Evolutionary conservation across 2,113 vertebrate species (phyloP).

Genomic region (Equus quagga): DNA sequence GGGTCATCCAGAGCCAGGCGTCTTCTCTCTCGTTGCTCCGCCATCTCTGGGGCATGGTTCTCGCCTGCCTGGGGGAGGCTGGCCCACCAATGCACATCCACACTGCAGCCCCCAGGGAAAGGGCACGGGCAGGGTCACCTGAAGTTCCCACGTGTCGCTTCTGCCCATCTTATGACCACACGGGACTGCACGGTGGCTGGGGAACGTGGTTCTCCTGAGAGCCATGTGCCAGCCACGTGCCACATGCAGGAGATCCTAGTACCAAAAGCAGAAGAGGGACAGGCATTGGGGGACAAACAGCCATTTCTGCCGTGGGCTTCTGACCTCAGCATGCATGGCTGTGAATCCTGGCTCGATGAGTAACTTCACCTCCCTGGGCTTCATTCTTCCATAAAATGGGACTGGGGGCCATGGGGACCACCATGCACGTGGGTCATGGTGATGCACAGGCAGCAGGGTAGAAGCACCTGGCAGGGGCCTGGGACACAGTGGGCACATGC

Average conservation of each 20-base stretch:
- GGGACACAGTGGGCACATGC: too few relatives aligned
- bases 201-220: fast-evolving
- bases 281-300: not conserved
- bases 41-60: not conserved
- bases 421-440: fast-evolving
- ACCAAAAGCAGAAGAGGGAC: not conserved
- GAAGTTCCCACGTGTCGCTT: not conserved
- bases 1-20: not conserved
- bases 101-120: fast-evolving
- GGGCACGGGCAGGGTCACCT: fast-evolving
- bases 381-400: not conserved
- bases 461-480: not conserved
- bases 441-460: fast-evolving
- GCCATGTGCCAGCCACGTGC: not conserved
- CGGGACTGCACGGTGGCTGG: not conserved
- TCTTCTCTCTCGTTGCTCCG: not conserved
- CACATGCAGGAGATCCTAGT: fast-evolving
- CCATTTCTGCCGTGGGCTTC: not conserved
- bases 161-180: not conserved
- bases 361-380: not conserved
- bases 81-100: fast-evolving
- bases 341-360: too few relatives aligned
- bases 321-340: fast-evolving
- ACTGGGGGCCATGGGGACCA: fast-evolving
- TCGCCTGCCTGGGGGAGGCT: fast-evolving